Evolutionary conservation across 2,888 invertebrate species (phyloP).

Genomic region (Heliconius erato): DNA sequence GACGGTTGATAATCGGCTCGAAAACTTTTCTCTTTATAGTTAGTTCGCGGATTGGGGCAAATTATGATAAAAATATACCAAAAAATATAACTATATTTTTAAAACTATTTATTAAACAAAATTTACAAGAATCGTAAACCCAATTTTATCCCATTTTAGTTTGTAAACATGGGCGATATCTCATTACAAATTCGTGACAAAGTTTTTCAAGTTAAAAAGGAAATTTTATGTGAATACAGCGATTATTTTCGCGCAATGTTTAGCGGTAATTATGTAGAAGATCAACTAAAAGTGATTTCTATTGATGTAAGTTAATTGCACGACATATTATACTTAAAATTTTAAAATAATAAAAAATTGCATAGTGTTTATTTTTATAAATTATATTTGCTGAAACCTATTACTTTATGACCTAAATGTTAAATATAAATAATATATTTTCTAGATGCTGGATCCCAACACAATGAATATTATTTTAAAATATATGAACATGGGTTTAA

Average conservation of each 20-base stretch:
- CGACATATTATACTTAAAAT: not conserved
- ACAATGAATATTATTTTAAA: constrained; percentile 72
- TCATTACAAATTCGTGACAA: constrained; percentile 65
- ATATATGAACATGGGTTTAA: constrained; percentile 72
- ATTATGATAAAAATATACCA: not conserved
- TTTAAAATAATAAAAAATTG: no score
- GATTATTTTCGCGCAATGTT: constrained; percentile 83
- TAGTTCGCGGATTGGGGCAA: not conserved
- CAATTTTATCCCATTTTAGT: not conserved
- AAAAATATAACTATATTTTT: not conserved
- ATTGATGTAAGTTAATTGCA: constrained; percentile 71
- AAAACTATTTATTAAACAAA: not conserved
- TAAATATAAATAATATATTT: constrained; percentile 42
- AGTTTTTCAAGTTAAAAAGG: constrained; percentile 68
- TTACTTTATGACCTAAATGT: not conserved
- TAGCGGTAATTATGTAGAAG: constrained; percentile 77
- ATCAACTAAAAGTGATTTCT: constrained; percentile 66
- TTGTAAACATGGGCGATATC: constrained; percentile 61
- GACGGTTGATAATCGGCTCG: not conserved
- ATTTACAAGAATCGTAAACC: not conserved
- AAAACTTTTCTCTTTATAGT: no score
- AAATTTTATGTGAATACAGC: constrained; percentile 71
- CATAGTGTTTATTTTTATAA: not conserved
- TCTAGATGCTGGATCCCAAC: constrained; percentile 73
- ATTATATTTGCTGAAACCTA: not conserved